Percentiles rank a stretch among this genome's conserved stretches.
Evolutionary conservation across 2,888 invertebrate genomes (phyloP).

Genomic region (Platycnemis pennipes): DNA sequence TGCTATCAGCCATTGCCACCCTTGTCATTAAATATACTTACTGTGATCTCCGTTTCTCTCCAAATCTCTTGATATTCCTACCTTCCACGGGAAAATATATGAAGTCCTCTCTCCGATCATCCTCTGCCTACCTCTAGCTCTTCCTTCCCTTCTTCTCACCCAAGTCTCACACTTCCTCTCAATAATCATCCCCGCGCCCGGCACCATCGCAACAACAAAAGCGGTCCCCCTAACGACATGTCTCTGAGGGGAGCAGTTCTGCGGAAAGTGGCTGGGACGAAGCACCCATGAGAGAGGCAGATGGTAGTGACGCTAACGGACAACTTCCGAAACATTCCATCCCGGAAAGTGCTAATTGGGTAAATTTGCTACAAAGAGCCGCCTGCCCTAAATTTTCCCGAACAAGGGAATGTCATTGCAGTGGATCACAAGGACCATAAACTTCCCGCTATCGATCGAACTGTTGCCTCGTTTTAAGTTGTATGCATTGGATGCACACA

Average conservation of each 20-base stretch:
- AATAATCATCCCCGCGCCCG: neutral
- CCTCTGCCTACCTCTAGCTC: no score
- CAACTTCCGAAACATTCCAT: conserved; percentile 47
- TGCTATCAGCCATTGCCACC: no score
- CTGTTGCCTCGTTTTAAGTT: no score
- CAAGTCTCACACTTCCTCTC: neutral
- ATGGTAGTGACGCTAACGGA: conserved; percentile 30
- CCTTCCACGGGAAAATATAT: no score
- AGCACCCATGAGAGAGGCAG: neutral
- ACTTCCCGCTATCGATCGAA: neutral
- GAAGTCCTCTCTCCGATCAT: no score
- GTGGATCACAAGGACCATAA: neutral
- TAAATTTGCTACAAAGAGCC: neutral
- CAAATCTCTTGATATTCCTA: no score
- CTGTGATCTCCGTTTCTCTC: no score
- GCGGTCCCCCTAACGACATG: neutral
- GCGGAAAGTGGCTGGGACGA: neutral
- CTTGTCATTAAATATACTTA: no score
- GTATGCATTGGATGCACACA: no score
- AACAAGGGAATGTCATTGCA: conserved; percentile 1
- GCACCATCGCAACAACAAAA: neutral
- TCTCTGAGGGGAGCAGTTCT: neutral
- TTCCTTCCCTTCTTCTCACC: neutral
- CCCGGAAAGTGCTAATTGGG: conserved; percentile 50
- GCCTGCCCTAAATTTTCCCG: neutral